These are phyloP conservation scores for Aphis craccivora DNA, from an alignment of 1,140 invertebrate species.

Conservation along the genomic window DNA sequence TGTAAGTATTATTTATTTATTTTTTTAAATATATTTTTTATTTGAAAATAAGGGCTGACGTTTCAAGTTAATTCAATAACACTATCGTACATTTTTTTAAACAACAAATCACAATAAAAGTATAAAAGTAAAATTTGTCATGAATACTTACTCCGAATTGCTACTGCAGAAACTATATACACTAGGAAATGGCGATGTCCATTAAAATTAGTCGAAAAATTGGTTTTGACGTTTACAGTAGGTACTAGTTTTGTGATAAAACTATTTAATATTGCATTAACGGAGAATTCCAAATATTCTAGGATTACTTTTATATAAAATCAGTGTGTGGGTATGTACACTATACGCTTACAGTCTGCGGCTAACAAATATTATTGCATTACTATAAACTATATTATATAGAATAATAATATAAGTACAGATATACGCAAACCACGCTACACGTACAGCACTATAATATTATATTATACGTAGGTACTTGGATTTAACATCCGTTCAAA, in stretches of 20 bases:
- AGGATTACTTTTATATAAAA: not conserved
- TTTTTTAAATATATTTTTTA: too few species aligned
- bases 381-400: not conserved
- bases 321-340: too few species aligned
- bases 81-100: not conserved
- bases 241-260: not conserved
- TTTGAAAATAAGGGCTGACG: too few species aligned
- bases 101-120: not conserved
- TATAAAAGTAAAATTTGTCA: not conserved
- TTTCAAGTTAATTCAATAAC: not conserved
- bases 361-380: not conserved
- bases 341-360: not conserved
- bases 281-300: not conserved
- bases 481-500: not conserved
- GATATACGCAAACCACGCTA: too few species aligned
- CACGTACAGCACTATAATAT: not conserved
- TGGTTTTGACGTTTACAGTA: not conserved
- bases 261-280: not conserved
- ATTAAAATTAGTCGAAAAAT: not conserved
- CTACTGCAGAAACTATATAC: too few species aligned
- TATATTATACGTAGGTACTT: not conserved
- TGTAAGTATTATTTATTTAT: too few species aligned
- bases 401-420: not conserved
- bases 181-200: not conserved
- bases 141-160: not conserved